Conservation (phyloP, 2,113 vertebrate species). For the Urocynchramus pylzowi region DNA sequence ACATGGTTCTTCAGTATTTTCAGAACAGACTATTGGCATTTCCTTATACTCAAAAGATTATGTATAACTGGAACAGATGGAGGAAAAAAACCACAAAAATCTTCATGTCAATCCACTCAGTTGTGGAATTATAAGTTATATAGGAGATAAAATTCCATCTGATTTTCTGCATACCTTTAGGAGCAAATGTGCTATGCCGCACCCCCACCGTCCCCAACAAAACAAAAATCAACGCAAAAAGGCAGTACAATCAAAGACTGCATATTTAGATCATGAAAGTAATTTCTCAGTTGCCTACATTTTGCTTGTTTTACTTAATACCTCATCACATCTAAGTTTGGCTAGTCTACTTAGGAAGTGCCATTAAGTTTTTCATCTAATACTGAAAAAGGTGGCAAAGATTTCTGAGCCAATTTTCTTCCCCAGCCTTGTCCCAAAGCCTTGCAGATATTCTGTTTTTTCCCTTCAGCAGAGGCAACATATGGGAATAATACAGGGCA, state of each 20-base stretch:
- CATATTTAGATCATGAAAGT: background rate
- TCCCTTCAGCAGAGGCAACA: background rate
- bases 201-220: no score
- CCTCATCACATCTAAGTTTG: background rate
- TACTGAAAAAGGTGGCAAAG: background rate
- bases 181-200: background rate
- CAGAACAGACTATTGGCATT: background rate
- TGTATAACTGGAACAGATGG: background rate
- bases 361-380: background rate
- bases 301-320: background rate
- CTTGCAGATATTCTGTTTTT: background rate
- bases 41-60: background rate
- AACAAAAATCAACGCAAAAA: background rate
- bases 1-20: background rate
- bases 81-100: background rate
- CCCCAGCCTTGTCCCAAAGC: background rate
- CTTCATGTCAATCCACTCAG: background rate
- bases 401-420: background rate
- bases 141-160: background rate
- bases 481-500: background rate
- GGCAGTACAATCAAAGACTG: background rate
- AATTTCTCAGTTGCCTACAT: background rate
- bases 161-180: background rate
- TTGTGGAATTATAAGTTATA: background rate
- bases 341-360: background rate